Evolutionary conservation across 2,888 invertebrate genomes (phyloP).

Genomic region (Zygothrica quintamaculata): DNA sequence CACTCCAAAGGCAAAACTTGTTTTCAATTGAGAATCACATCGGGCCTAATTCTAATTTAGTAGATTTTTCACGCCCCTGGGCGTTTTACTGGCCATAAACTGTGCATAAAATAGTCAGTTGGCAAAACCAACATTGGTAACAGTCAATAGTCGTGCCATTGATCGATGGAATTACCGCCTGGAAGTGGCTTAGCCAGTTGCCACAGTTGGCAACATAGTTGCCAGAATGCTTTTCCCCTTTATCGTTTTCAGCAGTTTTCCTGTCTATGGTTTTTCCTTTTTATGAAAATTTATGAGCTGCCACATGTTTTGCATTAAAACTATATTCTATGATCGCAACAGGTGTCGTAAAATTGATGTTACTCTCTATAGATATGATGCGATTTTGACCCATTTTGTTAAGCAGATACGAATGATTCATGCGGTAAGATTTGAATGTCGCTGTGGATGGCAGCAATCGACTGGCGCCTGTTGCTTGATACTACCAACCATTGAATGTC

Average conservation of each 20-base stretch:
- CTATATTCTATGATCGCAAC: conserved; percentile 46
- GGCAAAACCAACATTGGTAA: conserved; percentile 36
- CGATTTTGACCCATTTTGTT: conserved; percentile 53
- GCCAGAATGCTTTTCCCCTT: conserved; percentile 1
- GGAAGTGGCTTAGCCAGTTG: conserved; percentile 54
- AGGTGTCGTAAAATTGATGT: conserved; percentile 41
- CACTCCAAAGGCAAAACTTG: conserved; percentile 5
- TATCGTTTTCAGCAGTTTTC: conserved; percentile 10
- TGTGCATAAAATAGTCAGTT: conserved; percentile 52
- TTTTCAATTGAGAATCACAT: conserved; percentile 19
- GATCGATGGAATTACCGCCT: conserved; percentile 68
- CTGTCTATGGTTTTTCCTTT: neutral
- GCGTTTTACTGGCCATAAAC: conserved; percentile 59
- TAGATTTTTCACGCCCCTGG: conserved; percentile 46
- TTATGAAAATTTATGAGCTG: conserved; percentile 40
- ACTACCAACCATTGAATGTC: conserved; percentile 59
- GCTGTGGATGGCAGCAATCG: conserved; percentile 9
- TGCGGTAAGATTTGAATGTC: conserved; percentile 15
- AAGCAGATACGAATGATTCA: conserved; percentile 48
- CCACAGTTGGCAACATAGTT: conserved; percentile 12
- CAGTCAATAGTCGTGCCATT: conserved; percentile 17
- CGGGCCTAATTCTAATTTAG: conserved; percentile 59
- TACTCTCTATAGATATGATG: conserved; percentile 4
- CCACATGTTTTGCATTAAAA: conserved; percentile 23
- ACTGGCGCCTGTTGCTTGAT: conserved; percentile 57